phyloP scores from a whole-genome alignment of 2,888 invertebrate genomes.

The Slavum lentiscoides region DNA sequence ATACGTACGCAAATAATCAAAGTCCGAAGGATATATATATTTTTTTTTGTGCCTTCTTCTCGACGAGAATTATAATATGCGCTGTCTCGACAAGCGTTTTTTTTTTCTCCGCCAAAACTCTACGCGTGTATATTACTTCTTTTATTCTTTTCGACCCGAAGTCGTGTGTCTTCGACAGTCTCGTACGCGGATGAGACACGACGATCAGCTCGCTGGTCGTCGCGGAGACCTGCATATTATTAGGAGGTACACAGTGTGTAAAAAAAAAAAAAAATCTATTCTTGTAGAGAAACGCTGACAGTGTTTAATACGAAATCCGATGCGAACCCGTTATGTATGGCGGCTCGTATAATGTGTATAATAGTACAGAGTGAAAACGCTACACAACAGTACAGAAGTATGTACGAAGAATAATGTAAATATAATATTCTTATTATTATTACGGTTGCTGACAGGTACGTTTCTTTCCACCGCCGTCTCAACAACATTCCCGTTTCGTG shows the following conservation, averaged over 20 bases:
- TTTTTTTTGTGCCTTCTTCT: neutral
- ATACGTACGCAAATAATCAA: neutral
- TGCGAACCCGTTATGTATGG: conserved; percentile 14
- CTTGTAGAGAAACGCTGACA: conserved; percentile 22
- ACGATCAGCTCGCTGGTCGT: too few relatives aligned
- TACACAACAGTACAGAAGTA: too few relatives aligned
- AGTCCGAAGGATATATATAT: too few relatives aligned
- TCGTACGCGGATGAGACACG: too few relatives aligned
- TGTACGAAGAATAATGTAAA: conserved; percentile 34
- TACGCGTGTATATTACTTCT: too few relatives aligned
- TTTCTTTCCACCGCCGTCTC: neutral
- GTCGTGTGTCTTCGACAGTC: too few relatives aligned
- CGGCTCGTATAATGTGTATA: too few relatives aligned
- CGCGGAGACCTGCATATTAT: too few relatives aligned
- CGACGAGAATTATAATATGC: neutral
- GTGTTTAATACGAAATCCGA: conserved; percentile 5
- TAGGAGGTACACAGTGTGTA: neutral
- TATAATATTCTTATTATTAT: conserved; percentile 3
- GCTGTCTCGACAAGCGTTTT: conserved; percentile 2
- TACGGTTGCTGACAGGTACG: conserved; percentile 1
- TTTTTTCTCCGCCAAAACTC: neutral
- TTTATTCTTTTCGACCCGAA: too few relatives aligned
- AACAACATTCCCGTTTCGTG: neutral
- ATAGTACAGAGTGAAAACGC: too few relatives aligned
- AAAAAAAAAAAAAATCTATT: conserved; percentile 15